phyloP scores from a whole-genome alignment of 2,113 vertebrate species.

The Tamias sibiricus region DNA sequence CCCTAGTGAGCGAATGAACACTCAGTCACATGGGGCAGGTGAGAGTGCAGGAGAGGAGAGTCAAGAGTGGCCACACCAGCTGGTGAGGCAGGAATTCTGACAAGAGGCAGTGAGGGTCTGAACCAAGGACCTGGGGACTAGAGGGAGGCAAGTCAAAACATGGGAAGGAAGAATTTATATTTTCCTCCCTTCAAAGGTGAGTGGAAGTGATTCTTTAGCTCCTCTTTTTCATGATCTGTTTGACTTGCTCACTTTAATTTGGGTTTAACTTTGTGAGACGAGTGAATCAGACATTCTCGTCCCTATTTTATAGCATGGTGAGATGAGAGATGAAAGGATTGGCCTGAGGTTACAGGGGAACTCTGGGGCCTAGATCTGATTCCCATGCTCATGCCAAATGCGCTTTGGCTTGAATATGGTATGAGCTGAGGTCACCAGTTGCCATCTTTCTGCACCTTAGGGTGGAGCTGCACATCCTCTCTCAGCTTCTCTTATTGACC shows the following conservation, averaged over 20 bases:
- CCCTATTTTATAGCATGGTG: neutral
- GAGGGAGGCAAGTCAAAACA: neutral
- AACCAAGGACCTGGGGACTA: neutral
- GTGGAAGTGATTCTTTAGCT: neutral
- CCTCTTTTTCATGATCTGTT: neutral
- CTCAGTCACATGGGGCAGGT: neutral
- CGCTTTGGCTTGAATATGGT: neutral
- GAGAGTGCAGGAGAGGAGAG: neutral
- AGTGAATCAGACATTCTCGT: neutral
- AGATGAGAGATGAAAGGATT: neutral
- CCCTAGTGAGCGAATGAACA: neutral
- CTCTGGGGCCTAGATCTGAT: neutral
- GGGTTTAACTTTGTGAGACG: neutral
- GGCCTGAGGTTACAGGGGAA: neutral
- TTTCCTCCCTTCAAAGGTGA: neutral
- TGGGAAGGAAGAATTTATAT: neutral
- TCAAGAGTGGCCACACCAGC: neutral
- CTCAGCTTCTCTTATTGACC: neutral
- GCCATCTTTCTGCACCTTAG: neutral
- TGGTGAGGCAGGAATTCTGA: neutral
- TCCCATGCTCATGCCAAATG: neutral
- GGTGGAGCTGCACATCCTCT: neutral
- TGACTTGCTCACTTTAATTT: neutral
- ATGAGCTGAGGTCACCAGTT: neutral
- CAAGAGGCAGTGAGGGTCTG: neutral